Base-by-base conservation (phyloP, 2,888 invertebrate genomes). In the Thera obeliscata region DNA sequence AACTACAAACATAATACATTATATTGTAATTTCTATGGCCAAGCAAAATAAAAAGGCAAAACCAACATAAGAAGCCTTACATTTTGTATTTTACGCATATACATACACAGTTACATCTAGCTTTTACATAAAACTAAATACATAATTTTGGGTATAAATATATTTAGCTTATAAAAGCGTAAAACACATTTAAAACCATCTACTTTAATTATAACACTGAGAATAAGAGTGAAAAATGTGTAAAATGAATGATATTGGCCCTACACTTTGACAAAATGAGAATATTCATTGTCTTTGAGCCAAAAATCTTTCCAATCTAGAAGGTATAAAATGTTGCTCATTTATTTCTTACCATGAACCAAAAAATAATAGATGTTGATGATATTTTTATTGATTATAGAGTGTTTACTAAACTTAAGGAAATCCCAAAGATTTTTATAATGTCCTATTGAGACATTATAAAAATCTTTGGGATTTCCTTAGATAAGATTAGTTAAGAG, bases 21-120 rank as follows among this genome's bases (percentile, higher is more conserved):
- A 46, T 48, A 36, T 49, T 59, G 43, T 61, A 67, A 64, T 61
- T 70, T 73, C 60, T 69, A 68, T 73, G 70, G 82, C 84, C 76
- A 86, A 86, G 85, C 85, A 70, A 84, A 86, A 81, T 79, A 78
- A 85, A 80, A 81, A 83, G 80, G 82, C 85, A 66, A 87, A 87
- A 76, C 77, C n/a, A 86, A 84, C 63, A 83, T 68, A 74, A 86
- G 80, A 87, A 88, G 86, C 86, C 65, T 57, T 64, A 78, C 85
- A 86, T 87, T 87, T 86, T 78, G 84, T 87, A 87, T 86, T 87
- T 87, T 85, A 87, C 86, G 87, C 84, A 80, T 77, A 84, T 69
- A 79, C 78, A 79, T 69, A 79, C 76, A 72, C 70, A 76, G 67
- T 76, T 67, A 76, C 70, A 76, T 74, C 52, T 80, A 74, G 78